phyloP scores from a whole-genome alignment of 2,113 vertebrate genomes.

The Elephantulus edwardii region DNA sequence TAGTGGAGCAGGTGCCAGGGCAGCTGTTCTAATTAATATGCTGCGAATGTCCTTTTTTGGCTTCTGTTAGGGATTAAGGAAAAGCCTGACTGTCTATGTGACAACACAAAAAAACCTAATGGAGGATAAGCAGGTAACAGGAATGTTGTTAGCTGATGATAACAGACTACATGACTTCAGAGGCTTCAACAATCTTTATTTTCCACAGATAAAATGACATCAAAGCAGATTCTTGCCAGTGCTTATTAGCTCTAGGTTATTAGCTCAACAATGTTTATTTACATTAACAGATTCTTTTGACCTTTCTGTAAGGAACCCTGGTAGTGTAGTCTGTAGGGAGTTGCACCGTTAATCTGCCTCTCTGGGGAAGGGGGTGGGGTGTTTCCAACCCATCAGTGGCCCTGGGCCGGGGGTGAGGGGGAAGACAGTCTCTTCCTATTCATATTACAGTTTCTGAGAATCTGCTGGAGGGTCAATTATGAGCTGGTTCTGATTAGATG shows the following conservation, averaged over 20 bases:
- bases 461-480: too few species aligned
- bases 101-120: neutral
- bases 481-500: too few species aligned
- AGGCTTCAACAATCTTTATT: neutral
- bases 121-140: neutral
- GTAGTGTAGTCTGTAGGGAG: too few species aligned
- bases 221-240: neutral
- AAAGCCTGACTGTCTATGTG: conserved; percentile 32
- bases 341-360: too few species aligned
- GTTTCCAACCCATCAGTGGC: too few species aligned
- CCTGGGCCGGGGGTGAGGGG: too few species aligned
- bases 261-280: neutral
- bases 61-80: conserved; percentile 8
- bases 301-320: too few species aligned
- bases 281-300: neutral
- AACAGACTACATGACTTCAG: neutral
- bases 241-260: neutral
- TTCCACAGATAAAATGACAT: neutral
- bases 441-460: too few species aligned
- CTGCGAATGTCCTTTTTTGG: conserved; percentile 11
- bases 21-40: conserved; percentile 48
- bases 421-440: too few species aligned
- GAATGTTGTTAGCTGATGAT: neutral
- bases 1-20: conserved; percentile 52
- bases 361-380: too few species aligned